phyloP scores from a whole-genome alignment of 2,113 vertebrate genomes.

The Phalacrocorax brasilianus region DNA sequence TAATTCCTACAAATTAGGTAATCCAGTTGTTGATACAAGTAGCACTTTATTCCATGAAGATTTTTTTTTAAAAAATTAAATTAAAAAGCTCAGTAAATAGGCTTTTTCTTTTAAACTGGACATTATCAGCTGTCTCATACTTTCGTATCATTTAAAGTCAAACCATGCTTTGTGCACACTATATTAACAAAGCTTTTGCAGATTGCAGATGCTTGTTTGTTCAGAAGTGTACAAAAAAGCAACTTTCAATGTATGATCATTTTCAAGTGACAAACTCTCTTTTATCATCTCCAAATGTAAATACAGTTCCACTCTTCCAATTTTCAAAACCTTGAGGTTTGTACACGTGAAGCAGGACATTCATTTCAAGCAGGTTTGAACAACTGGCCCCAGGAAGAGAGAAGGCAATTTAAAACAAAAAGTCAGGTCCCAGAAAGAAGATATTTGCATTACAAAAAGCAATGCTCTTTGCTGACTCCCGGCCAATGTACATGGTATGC shows the following conservation, averaged over 20 bases:
- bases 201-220: neutral
- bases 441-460: constrained; percentile 17
- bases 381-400: neutral
- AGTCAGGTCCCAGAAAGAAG: neutral
- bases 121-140: neutral
- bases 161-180: neutral
- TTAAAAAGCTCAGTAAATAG: neutral
- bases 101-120: neutral
- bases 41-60: neutral
- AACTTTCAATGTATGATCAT: neutral
- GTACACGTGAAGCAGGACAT: accelerated
- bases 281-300: neutral
- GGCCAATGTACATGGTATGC: neutral
- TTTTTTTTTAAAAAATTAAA: neutral
- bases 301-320: neutral
- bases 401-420: neutral
- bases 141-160: neutral
- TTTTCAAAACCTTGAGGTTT: neutral
- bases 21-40: neutral
- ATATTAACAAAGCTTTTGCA: neutral
- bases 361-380: neutral
- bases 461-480: neutral
- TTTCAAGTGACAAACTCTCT: neutral
- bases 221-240: neutral
- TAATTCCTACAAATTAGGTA: neutral